Evolutionary conservation across 1,140 invertebrate genomes (phyloP).

Genomic region (Drosophila rufa): DNA sequence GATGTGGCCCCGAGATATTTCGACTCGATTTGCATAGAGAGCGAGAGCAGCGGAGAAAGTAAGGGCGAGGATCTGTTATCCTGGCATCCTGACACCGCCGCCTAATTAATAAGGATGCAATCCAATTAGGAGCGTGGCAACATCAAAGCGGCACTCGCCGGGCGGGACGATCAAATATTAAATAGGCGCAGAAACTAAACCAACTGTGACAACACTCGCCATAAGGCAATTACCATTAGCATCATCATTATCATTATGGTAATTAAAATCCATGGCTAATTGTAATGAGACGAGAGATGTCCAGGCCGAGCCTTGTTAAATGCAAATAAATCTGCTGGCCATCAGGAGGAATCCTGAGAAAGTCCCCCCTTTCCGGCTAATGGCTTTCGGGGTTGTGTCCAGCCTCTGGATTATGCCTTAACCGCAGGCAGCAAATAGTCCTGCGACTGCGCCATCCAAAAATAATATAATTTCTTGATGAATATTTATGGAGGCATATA

Average conservation of each 20-base stretch:
- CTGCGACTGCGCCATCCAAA: constrained; percentile 4
- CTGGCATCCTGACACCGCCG: constrained; percentile 43
- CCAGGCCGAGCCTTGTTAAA: constrained; percentile 19
- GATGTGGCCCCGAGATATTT: constrained; percentile 64
- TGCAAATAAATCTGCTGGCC: constrained; percentile 49
- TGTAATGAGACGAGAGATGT: constrained; percentile 34
- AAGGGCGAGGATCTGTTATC: constrained; percentile 16
- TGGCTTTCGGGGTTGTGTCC: constrained; percentile 17
- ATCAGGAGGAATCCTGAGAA: not conserved
- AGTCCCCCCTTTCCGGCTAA: constrained; percentile 13
- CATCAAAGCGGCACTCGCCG: constrained; percentile 56
- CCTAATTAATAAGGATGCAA: constrained; percentile 79
- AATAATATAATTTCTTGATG: constrained; percentile 40
- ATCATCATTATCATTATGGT: constrained; percentile 74
- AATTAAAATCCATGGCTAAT: constrained; percentile 78
- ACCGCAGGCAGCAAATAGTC: constrained; percentile 15
- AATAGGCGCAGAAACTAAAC: constrained; percentile 57
- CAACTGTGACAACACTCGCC: constrained; percentile 58
- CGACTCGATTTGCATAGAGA: constrained; percentile 63
- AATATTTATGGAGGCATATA: constrained; percentile 32
- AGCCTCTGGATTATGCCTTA: constrained; percentile 10
- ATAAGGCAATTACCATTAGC: constrained; percentile 70
- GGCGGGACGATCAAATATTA: constrained; percentile 35
- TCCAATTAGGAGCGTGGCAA: constrained; percentile 65
- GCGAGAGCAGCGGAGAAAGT: not conserved